Evolutionary conservation across 23 tunicate species (phyloP).

Genomic region (Styela plicata): DNA sequence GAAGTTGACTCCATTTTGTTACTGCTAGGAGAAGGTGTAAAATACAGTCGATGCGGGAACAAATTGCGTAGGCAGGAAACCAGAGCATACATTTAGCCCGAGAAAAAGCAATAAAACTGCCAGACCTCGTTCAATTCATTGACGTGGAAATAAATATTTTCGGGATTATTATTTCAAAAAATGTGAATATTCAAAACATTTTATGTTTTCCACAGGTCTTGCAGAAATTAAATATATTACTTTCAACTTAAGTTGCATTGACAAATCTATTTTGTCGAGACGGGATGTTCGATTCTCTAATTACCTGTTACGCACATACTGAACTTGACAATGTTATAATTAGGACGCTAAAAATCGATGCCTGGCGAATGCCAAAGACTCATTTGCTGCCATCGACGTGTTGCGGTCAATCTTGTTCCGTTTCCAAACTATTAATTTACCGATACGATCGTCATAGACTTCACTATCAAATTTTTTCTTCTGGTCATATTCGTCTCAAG

Average conservation of each 20-base stretch:
- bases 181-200: too few species aligned
- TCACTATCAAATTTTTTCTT: neutral
- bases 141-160: neutral
- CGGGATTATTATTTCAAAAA: too few species aligned
- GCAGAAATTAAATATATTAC: too few species aligned
- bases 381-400: constrained; percentile 30
- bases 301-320: constrained; percentile 25
- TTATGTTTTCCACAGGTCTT: too few species aligned
- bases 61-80: neutral
- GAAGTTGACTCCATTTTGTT: neutral
- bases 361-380: constrained; percentile 18
- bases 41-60: neutral
- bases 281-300: constrained; percentile 26
- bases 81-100: neutral
- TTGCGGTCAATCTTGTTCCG: constrained; percentile 41
- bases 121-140: neutral
- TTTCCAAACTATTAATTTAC: constrained; percentile 18
- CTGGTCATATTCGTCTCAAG: neutral
- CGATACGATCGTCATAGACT: neutral
- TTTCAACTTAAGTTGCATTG: neutral
- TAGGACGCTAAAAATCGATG: constrained; percentile 29
- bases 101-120: neutral
- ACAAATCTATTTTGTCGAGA: neutral
- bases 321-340: constrained; percentile 26
- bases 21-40: too few species aligned